Base-by-base conservation (phyloP, 2,113 vertebrate genomes). In the Aptenodytes forsteri region DNA sequence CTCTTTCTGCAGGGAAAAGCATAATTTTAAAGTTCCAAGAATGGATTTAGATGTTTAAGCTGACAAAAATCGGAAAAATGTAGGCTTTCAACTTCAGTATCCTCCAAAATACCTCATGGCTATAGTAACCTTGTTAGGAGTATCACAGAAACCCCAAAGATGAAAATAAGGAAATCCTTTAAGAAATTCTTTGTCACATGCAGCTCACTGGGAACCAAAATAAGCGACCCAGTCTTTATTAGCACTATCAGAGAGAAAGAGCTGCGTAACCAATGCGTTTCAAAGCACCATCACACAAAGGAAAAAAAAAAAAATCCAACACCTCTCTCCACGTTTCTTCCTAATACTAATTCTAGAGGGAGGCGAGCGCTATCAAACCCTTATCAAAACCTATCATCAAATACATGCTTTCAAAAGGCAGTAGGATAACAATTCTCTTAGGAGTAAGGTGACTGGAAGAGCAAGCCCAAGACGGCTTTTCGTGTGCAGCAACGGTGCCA, bases 341-440 rank as follows among this genome's bases (percentile, higher is more conserved):
- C 25, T 50, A 55, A 38, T 18, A 23, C 9, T 46, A 40, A 34
- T 25, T 38, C 46, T 7, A 42, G 14, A 3, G 25, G 77, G 34
- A 52, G 7, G 6, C 14, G 13, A 81, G 17, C 4, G 78, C 38
- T 20, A 6, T 25, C 42, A 73, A 86, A 40, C 9, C 16, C n/a
- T 59, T 42, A 40, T 14, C 38, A 61, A n/a, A 34, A 34, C 25
- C 59, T 27, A 2, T 8, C 17, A 29, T 22, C 58, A 61, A 83
- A 73, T 1, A 4, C 12, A 4, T 4, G 6, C 8, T 83, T 80
- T 65, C 56, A 54, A 49, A 56, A 8, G 12, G 38, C 21, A 7
- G 9, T 0, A 21, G 54, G n/a, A 2, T 5, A 21, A 26, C 20
- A 49, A 16, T 22, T 29, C 50, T n/a, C 34, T 18, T 1, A 9